Evolutionary conservation across 1,140 invertebrate species (phyloP).

Genomic region (Dryas iulia): DNA sequence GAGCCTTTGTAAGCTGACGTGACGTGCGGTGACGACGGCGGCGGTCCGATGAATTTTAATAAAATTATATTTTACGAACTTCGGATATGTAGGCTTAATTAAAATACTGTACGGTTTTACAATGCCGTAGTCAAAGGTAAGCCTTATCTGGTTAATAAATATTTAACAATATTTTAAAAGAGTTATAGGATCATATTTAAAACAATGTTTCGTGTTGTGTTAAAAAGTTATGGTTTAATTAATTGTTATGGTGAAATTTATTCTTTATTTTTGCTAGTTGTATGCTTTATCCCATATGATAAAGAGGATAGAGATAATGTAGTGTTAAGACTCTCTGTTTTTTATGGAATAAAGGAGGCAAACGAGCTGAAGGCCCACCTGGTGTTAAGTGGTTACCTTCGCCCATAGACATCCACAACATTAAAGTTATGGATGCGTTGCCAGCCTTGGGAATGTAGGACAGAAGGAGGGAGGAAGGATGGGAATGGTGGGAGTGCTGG

Average conservation of each 20-base stretch:
- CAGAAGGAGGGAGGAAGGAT: too few relatives aligned
- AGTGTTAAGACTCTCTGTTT: not conserved
- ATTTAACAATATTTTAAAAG: conserved; percentile 1
- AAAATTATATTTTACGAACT: conserved; percentile 1
- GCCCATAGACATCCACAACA: too few relatives aligned
- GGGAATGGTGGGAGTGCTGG: too few relatives aligned
- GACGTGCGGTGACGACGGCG: not conserved
- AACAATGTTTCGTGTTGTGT: not conserved
- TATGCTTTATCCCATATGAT: not conserved
- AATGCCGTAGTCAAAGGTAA: not conserved
- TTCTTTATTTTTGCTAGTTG: not conserved
- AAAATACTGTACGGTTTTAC: conserved; percentile 1
- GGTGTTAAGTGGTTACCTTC: too few relatives aligned
- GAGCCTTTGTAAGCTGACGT: conserved; percentile 10
- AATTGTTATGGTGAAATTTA: too few relatives aligned
- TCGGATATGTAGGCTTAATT: conserved; percentile 4
- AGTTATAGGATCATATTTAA: not conserved
- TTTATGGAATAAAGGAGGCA: too few relatives aligned
- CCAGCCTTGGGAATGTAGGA: too few relatives aligned
- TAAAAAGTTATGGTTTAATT: not conserved
- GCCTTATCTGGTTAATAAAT: not conserved
- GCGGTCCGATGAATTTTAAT: not conserved
- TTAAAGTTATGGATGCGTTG: too few relatives aligned
- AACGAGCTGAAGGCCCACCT: too few relatives aligned
- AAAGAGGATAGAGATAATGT: not conserved